These are phyloP conservation scores for Yponomeuta sedellus DNA, from an alignment of 2,888 invertebrate genomes.

Conservation along the genomic window DNA sequence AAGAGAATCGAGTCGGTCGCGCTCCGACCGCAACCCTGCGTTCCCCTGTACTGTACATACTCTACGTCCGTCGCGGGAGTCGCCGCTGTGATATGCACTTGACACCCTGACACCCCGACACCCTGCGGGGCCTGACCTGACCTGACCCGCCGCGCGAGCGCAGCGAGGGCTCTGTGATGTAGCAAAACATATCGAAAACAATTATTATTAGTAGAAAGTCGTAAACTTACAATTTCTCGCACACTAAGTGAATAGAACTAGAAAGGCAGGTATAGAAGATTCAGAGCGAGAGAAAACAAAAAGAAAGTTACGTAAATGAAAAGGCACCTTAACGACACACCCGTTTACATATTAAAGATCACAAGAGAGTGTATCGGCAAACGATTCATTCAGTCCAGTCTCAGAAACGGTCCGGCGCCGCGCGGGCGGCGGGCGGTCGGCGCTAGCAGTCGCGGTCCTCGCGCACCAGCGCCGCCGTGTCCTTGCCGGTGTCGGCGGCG, in stretches of 20 bases:
- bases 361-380: not conserved
- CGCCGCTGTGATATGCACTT: not conserved
- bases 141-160: not conserved
- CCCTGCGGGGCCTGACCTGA: not conserved
- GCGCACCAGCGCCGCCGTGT: conserved; percentile 92
- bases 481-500: conserved; percentile 91
- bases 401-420: not conserved
- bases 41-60: not conserved
- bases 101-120: not conserved
- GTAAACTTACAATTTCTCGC: not conserved
- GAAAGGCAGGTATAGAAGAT: not conserved
- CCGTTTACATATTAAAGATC: not conserved
- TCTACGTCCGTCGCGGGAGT: not conserved
- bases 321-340: not conserved
- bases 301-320: not conserved
- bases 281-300: not conserved
- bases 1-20: conserved; percentile 39
- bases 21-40: not conserved
- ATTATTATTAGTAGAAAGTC: not conserved
- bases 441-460: conserved; percentile 83
- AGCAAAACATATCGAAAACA: not conserved
- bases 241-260: not conserved
- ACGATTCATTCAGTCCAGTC: not conserved
- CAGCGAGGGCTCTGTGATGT: not conserved
- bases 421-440: conserved; percentile 2